Evolutionary conservation across 2,113 vertebrate genomes (phyloP).

Genomic region (Syngnathoides biaculeatus): DNA sequence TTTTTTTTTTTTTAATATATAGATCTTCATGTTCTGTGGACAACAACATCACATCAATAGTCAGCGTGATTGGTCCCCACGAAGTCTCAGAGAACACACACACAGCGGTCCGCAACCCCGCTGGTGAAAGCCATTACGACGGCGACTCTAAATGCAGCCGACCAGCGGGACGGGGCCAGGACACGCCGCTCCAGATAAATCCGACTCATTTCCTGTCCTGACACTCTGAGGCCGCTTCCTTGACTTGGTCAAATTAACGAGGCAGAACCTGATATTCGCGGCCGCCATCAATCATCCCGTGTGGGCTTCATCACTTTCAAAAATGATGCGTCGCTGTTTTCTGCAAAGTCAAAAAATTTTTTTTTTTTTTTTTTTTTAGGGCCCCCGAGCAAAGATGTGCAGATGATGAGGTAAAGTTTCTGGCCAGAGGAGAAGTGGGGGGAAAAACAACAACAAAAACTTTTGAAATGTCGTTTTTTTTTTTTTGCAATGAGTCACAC

Average conservation of each 20-base stretch:
- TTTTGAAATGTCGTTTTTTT: constrained; percentile 16
- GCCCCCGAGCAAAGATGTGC: constrained; percentile 18
- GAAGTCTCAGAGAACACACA: constrained; percentile 10
- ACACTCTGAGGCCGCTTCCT: constrained; percentile 63
- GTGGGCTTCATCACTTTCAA: constrained; percentile 57
- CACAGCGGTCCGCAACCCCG: constrained; percentile 11
- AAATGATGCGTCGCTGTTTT: constrained; percentile 61
- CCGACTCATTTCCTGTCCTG: constrained; percentile 67
- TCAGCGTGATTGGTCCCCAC: constrained; percentile 1
- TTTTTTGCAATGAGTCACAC: not conserved
- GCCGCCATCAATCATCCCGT: constrained; percentile 63
- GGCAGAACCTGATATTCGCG: constrained; percentile 68
- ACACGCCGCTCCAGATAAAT: constrained; percentile 65
- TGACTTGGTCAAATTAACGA: constrained; percentile 70
- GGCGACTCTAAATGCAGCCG: constrained; percentile 40
- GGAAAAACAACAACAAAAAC: constrained; percentile 14
- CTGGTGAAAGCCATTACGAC: constrained; percentile 18
- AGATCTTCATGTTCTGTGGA: not conserved
- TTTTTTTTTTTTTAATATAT: not conserved
- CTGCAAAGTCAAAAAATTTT: constrained; percentile 47
- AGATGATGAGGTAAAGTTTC: constrained; percentile 25
- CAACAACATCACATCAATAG: not conserved
- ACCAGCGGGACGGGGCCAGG: constrained; percentile 31
- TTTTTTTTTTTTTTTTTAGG: constrained; percentile 55
- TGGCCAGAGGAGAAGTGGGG: constrained; percentile 12